These are phyloP conservation scores for Acinonyx jubatus DNA, from an alignment of 2,113 vertebrate genomes.

Conservation along the genomic window DNA sequence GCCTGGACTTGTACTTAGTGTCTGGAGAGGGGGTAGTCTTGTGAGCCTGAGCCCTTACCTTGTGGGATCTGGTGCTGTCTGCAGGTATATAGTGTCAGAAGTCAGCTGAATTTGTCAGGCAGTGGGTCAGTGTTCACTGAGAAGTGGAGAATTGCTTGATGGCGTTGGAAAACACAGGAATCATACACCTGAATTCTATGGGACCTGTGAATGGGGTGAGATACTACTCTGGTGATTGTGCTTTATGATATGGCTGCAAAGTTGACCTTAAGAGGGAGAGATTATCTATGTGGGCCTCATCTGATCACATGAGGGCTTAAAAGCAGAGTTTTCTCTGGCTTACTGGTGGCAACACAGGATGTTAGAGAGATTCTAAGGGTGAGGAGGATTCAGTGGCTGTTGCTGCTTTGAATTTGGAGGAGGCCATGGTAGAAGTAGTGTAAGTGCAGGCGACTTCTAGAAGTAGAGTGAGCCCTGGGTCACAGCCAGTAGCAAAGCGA, in stretches of 20 bases:
- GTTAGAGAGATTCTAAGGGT: background rate
- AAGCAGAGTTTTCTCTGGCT: background rate
- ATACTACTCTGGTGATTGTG: background rate
- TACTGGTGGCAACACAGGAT: background rate
- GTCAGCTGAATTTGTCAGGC: background rate
- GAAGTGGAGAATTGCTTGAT: background rate
- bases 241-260: background rate
- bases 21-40: background rate
- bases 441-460: no score
- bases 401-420: background rate
- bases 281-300: background rate
- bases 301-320: no score
- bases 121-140: background rate
- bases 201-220: background rate
- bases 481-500: background rate
- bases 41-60: background rate
- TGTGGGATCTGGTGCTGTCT: background rate
- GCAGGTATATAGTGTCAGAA: background rate
- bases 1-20: background rate
- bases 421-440: rapidly evolving
- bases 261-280: background rate
- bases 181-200: background rate
- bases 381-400: background rate
- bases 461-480: background rate
- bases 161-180: background rate